Evolutionary conservation across 2,888 invertebrate species (phyloP).

Genomic region (Lithophane semibrunnea): DNA sequence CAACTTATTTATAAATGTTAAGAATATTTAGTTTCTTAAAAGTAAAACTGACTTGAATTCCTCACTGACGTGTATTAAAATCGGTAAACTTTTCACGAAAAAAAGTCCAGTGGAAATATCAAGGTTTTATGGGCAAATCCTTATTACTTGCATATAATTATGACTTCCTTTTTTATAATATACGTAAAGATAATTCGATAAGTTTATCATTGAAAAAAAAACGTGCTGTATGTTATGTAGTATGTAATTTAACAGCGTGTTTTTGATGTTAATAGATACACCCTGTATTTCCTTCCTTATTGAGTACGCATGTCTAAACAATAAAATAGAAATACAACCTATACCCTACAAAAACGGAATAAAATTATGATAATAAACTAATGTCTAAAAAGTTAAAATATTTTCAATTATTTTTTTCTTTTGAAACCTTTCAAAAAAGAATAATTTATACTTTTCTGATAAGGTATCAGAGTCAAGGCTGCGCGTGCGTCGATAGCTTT

Average conservation of each 20-base stretch:
- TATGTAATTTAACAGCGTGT: not conserved
- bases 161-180: not conserved
- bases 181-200: not conserved
- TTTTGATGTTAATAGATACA: not conserved
- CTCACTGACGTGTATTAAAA: constrained; percentile 11
- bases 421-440: not conserved
- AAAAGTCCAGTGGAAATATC: constrained; percentile 8
- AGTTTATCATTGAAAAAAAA: constrained; percentile 12
- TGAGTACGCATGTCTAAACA: not conserved
- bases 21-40: constrained; percentile 71
- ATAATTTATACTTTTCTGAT: not conserved
- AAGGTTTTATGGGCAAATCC: not conserved
- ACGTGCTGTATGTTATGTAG: not conserved
- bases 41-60: constrained; percentile 50
- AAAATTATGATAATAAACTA: no score
- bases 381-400: not conserved
- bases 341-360: no score
- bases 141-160: not conserved
- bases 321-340: not conserved
- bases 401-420: not conserved
- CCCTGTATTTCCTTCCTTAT: not conserved
- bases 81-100: constrained; percentile 29
- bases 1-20: constrained; percentile 73
- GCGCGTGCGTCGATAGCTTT: constrained; percentile 71
- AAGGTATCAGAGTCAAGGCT: constrained; percentile 60